Evolutionary conservation across 2,113 vertebrate genomes (phyloP).

Genomic region (Cynopterus brachyotis): DNA sequence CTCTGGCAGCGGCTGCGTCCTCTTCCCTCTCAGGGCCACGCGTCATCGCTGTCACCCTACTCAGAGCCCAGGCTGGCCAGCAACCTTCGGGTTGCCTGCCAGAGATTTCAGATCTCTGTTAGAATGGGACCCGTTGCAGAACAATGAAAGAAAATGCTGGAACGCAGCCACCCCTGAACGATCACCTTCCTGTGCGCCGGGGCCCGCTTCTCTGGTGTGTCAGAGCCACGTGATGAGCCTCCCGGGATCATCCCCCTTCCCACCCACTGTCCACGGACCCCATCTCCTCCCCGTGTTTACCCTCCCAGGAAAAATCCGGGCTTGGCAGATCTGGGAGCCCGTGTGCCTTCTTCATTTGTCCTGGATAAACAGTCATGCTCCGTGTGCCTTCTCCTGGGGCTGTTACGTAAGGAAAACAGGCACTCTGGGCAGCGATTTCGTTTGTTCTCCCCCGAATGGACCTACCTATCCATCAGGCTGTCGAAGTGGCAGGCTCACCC

Average conservation of each 20-base stretch:
- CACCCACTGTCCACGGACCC: not conserved
- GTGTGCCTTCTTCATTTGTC: slow-evolving; percentile 32
- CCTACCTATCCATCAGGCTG: not conserved
- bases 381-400: not conserved
- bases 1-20: fast-evolving
- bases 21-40: fast-evolving
- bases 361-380: slow-evolving; percentile 42
- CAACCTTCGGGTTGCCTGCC: not conserved
- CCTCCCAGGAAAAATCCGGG: not conserved
- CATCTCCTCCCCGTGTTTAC: slow-evolving; percentile 34
- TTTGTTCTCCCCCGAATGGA: not conserved
- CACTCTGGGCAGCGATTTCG: not conserved
- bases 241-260: not conserved
- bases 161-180: not conserved
- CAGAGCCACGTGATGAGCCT: not conserved
- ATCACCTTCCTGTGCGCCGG: not conserved
- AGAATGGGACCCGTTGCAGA: slow-evolving; percentile 22
- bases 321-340: not conserved
- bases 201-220: not conserved
- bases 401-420: not conserved
- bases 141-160: not conserved
- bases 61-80: not conserved
- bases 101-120: not conserved
- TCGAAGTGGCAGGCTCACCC: not conserved
- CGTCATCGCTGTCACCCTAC: not conserved